These are phyloP conservation scores for Amphipoea oculea DNA, from an alignment of 2,888 invertebrate genomes.

Conservation along the genomic window DNA sequence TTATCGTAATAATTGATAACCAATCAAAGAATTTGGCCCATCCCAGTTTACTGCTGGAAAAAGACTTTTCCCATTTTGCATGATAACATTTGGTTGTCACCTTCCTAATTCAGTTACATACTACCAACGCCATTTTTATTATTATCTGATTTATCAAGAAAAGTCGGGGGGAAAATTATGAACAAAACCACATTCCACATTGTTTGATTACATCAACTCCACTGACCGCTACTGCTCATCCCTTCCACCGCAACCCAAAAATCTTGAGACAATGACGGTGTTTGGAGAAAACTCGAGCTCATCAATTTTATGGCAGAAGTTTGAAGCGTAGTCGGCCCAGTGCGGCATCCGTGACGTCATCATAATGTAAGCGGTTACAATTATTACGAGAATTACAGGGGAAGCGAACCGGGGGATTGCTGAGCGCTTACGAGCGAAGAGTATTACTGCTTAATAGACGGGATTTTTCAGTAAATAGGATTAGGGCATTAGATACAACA, in stretches of 20 bases:
- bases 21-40: not conserved
- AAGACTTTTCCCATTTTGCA: not conserved
- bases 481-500: constrained; percentile 1
- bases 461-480: constrained; percentile 30
- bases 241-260: constrained; percentile 21
- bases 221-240: not conserved
- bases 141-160: not conserved
- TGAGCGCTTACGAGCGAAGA: constrained; percentile 33
- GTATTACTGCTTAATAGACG: constrained; percentile 14
- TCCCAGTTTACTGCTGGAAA: not conserved
- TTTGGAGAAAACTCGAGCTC: constrained; percentile 64
- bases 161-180: not conserved
- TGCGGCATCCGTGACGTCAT: constrained; percentile 57
- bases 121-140: not conserved
- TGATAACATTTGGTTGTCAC: not conserved
- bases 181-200: not conserved
- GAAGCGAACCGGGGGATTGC: constrained; percentile 37
- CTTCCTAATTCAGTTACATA: not conserved
- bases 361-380: constrained; percentile 58
- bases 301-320: constrained; percentile 69
- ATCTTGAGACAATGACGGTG: constrained; percentile 61
- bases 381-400: constrained; percentile 41
- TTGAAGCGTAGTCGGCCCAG: constrained; percentile 48
- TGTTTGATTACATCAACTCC: not conserved
- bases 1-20: not conserved